Conservation (phyloP, 2,888 invertebrate genomes). For the Euplexia lucipara region DNA sequence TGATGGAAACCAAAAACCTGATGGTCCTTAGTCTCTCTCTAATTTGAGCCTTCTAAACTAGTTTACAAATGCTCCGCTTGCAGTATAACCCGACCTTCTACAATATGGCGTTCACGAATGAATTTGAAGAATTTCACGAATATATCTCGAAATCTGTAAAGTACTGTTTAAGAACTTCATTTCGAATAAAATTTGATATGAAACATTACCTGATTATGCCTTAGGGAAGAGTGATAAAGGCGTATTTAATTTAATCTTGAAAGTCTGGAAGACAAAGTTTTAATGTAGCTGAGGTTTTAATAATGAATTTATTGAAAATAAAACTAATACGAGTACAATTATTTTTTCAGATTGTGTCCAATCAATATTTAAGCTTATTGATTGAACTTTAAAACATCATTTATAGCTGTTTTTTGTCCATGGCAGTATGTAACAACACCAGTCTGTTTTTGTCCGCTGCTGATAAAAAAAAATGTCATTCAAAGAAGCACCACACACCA, state of each 20-base stretch:
- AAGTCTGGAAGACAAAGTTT: neutral
- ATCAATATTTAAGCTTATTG: no score
- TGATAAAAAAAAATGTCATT: no score
- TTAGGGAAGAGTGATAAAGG: neutral
- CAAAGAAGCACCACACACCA: no score
- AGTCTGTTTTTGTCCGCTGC: no score
- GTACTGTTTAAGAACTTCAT: conserved; percentile 43
- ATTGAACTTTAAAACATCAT: no score
- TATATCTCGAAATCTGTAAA: conserved; percentile 41
- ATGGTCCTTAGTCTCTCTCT: no score
- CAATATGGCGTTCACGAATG: conserved; percentile 41
- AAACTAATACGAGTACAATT: no score
- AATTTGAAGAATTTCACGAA: conserved; percentile 48
- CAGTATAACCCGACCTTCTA: neutral
- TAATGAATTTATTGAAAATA: neutral
- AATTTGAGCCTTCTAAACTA: no score
- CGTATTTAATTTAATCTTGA: neutral
- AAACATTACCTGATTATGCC: conserved; percentile 22
- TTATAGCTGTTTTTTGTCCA: no score
- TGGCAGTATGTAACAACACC: no score
- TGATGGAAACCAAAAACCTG: no score
- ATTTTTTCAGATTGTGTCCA: no score
- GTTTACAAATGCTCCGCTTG: conserved; percentile 12
- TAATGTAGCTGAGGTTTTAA: neutral
- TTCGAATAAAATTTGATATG: conserved; percentile 16